Evolutionary conservation across 1,140 invertebrate species (phyloP).

Genomic region (Ylistrum balloti): DNA sequence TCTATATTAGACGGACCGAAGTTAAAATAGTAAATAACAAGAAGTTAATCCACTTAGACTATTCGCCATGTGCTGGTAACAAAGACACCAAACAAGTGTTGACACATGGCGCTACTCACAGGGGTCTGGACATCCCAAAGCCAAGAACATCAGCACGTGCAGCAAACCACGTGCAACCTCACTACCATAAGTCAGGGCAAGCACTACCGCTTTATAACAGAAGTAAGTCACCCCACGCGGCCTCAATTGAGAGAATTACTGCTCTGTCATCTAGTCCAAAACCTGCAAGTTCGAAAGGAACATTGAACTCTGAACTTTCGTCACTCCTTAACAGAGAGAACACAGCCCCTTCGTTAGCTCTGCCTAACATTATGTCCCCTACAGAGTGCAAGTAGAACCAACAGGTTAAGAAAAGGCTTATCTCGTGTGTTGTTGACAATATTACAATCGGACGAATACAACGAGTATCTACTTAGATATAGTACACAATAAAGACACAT

Average conservation of each 20-base stretch:
- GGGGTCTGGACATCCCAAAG: neutral
- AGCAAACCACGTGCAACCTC: neutral
- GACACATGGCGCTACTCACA: neutral
- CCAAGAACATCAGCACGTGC: constrained; percentile 1
- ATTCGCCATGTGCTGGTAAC: constrained; percentile 19
- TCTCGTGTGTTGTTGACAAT: too few species aligned
- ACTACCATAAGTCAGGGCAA: constrained; percentile 1
- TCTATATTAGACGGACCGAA: constrained; percentile 46
- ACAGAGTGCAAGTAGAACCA: neutral
- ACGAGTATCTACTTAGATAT: too few species aligned
- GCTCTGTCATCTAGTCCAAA: neutral
- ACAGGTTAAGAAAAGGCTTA: neutral
- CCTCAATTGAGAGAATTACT: neutral
- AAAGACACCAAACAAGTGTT: neutral
- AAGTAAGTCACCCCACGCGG: neutral
- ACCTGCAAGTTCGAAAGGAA: constrained; percentile 2
- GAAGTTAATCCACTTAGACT: constrained; percentile 43
- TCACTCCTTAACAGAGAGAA: constrained; percentile 2
- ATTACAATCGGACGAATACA: too few species aligned
- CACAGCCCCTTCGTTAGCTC: constrained; percentile 23
- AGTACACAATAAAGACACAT: too few species aligned
- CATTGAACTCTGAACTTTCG: constrained; percentile 13
- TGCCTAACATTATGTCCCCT: constrained; percentile 22
- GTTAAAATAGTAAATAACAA: constrained; percentile 54
- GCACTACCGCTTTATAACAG: neutral